Conservation (phyloP, 2,888 invertebrate species). For the Ptychoptera contaminata region DNA sequence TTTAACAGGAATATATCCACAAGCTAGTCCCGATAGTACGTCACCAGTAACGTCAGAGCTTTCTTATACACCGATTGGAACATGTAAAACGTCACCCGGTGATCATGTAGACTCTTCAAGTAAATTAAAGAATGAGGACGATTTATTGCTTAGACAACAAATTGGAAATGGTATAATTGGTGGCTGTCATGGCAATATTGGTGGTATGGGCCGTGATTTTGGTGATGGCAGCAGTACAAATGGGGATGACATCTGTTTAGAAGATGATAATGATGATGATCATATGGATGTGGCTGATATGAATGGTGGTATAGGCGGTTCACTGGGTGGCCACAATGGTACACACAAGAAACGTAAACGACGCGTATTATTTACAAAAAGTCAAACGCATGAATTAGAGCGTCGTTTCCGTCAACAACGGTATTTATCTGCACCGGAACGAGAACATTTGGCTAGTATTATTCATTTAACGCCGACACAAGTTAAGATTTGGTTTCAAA, state of each 20-base stretch:
- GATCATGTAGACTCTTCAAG: conserved; percentile 6
- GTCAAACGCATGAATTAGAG: conserved; percentile 92
- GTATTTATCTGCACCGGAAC: conserved; percentile 92
- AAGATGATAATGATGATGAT: conserved; percentile 42
- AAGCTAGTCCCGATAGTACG: conserved; percentile 72
- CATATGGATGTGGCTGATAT: conserved; percentile 29
- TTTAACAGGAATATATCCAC: conserved; percentile 41
- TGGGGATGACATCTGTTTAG: conserved; percentile 17
- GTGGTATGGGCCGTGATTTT: conserved; percentile 19
- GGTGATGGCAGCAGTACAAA: conserved; percentile 31
- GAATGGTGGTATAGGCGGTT: no score
- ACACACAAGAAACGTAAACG: conserved; percentile 82
- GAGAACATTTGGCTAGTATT: conserved; percentile 89
- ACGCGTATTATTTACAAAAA: conserved; percentile 91
- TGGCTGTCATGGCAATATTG: conserved; percentile 14
- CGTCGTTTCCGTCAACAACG: conserved; percentile 88
- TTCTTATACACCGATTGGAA: conserved; percentile 34
- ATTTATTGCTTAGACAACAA: conserved; percentile 2
- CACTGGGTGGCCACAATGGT: conserved; percentile 26
- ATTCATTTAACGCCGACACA: conserved; percentile 95
- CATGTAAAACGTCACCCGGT: conserved; percentile 25
- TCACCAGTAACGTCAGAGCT: conserved; percentile 69
- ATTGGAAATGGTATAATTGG: background rate
- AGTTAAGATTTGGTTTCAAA: conserved; percentile 98
- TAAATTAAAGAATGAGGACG: conserved; percentile 6